Base-by-base conservation (phyloP, 2,888 invertebrate genomes). In the Synergus itoensis region DNA sequence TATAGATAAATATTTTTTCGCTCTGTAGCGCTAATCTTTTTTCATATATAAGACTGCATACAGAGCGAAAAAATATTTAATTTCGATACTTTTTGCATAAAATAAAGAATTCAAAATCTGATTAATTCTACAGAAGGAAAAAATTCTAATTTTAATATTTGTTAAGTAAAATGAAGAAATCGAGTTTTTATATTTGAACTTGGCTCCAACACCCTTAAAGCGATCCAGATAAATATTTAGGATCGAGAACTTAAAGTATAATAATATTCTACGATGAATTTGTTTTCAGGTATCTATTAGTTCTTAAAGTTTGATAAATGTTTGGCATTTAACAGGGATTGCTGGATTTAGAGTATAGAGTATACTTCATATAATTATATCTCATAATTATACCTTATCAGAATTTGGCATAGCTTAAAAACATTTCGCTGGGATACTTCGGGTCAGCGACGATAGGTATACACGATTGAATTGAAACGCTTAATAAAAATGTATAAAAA, bases 271-370 rank as follows among this genome's bases (percentile, higher is more conserved):
- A 73, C 40, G 28, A 53, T 36, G 53, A 73, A 73, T 73, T 21
- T 60, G 4, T 60, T 18, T 60, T 60, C 48, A 73, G 73, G 73
- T 73, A 73, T 53, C 73, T 53, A 73, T 73, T 73, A 48, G 28
- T 73, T 73, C 53, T 73, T 53, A 73, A n/a, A 73, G 5, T 53
- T 73, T 73, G n/a, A 28, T 53, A 53, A 53, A 53, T 36, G 53
- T 73, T 73, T 73, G 73, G 73, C 73, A 73, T 73, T 8, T 73
- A 73, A 48, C 28, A 28, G 16, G 53, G 73, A 40, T 53, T 48
- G 36, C 40, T 40, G 53, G 36, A 53, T 53, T 48, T 36, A 73
- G 36, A 53, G 48, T n/a, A 41, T 16, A 69, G 18, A 69, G 45
- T 69, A 28, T 69, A 69, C 8, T 36, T 53, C 3, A 53, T 60